A percentile compares a stretch with the other conserved stretches of the same genome.
These are phyloP conservation scores for Drosophila littoralis DNA, from an alignment of 1,140 invertebrate genomes.

Conservation along the genomic window DNA sequence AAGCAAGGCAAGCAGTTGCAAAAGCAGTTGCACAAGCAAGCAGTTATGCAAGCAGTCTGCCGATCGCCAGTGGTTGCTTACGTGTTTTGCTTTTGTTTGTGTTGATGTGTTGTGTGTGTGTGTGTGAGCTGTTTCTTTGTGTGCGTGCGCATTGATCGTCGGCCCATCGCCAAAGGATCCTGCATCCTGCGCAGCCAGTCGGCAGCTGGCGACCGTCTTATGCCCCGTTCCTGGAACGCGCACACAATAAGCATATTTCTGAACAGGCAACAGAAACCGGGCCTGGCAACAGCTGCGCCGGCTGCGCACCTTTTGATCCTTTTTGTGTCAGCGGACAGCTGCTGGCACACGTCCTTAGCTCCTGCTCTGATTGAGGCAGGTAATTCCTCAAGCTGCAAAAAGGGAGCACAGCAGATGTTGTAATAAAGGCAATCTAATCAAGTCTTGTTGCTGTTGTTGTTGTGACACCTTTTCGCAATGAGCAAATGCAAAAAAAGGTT, in stretches of 20 bases:
- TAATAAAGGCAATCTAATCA: conserved; percentile 64
- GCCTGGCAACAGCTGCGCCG: conserved; percentile 9
- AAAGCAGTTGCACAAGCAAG: conserved; percentile 24
- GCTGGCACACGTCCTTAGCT: conserved; percentile 69
- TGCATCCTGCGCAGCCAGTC: conserved; percentile 23
- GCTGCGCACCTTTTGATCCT: conserved; percentile 44
- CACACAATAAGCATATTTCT: conserved; percentile 46
- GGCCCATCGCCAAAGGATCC: conserved; percentile 32
- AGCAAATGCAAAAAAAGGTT: conserved; percentile 60
- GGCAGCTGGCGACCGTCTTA: conserved; percentile 43
- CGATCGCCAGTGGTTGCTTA: not conserved
- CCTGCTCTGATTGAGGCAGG: conserved; percentile 52
- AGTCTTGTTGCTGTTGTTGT: conserved; percentile 28
- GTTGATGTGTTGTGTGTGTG: not conserved
- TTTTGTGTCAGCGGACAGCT: conserved; percentile 55
- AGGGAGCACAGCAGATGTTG: conserved; percentile 55
- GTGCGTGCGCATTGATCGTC: not conserved
- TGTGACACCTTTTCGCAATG: conserved; percentile 68
- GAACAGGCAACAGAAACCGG: conserved; percentile 1
- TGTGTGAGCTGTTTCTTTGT: not conserved
- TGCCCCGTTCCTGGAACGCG: conserved; percentile 49
- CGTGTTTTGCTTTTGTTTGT: too few relatives aligned
- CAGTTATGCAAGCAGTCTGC: conserved; percentile 20
- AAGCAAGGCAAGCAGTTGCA: too few relatives aligned
- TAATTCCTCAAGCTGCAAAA: conserved; percentile 21